These are phyloP conservation scores for Drosophila ustulata DNA, from an alignment of 2,888 invertebrate species.

Conservation along the genomic window DNA sequence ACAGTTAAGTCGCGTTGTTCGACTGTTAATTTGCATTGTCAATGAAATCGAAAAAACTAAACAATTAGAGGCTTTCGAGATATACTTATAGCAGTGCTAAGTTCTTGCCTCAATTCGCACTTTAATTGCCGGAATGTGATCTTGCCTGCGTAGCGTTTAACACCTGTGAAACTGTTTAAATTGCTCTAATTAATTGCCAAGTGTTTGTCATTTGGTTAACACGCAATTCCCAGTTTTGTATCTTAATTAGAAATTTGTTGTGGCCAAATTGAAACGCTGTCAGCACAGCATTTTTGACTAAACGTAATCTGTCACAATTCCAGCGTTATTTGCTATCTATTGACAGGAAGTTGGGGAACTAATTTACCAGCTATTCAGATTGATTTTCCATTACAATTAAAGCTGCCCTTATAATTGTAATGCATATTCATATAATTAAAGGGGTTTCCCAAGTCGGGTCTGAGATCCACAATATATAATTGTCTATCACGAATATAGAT, in stretches of 20 bases:
- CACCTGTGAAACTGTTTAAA: slow-evolving; percentile 37
- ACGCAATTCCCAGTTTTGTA: slow-evolving; percentile 12
- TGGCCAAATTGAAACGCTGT: slow-evolving; percentile 20
- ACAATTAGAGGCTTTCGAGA: slow-evolving; percentile 38
- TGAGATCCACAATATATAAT: not conserved
- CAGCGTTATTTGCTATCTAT: not conserved
- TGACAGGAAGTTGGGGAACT: not conserved
- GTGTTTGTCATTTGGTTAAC: slow-evolving; percentile 46
- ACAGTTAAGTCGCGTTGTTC: slow-evolving; percentile 62
- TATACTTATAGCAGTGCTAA: slow-evolving; percentile 6
- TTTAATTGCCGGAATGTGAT: slow-evolving; percentile 15
- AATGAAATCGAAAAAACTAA: slow-evolving; percentile 55
- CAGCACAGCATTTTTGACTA: not conserved
- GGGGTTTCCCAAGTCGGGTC: not conserved
- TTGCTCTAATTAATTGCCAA: slow-evolving; percentile 46
- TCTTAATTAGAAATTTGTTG: slow-evolving; percentile 41
- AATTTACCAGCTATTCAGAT: not conserved
- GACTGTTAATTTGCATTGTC: slow-evolving; percentile 65
- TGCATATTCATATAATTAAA: slow-evolving; percentile 2
- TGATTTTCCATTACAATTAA: not conserved
- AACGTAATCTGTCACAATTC: slow-evolving; percentile 17
- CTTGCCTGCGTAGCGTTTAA: slow-evolving; percentile 3
- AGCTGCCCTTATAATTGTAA: not conserved
- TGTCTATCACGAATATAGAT: not conserved
- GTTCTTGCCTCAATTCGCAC: slow-evolving; percentile 36